A percentile compares a stretch with the other conserved stretches of the same genome.
Evolutionary conservation across 2,888 invertebrate species (phyloP).

Genomic region (Luperina testacea): DNA sequence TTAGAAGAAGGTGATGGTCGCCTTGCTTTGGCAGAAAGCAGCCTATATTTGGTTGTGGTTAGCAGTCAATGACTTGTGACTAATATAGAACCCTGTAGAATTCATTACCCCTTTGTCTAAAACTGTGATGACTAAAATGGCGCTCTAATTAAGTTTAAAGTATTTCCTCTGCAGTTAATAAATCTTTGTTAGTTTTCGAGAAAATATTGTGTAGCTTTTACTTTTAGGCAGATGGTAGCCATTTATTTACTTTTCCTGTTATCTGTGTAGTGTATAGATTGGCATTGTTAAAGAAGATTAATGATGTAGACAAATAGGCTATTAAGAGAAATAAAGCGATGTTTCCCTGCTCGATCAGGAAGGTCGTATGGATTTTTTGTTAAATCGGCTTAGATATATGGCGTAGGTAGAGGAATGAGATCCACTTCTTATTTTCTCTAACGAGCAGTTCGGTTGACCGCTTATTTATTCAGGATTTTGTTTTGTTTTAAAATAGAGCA

Average conservation of each 20-base stretch:
- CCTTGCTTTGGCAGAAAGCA: neutral
- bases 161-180: constrained; percentile 20
- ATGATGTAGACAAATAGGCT: constrained; percentile 60
- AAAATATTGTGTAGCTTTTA: neutral
- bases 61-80: constrained; percentile 23
- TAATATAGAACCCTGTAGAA: constrained; percentile 26
- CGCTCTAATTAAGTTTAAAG: constrained; percentile 37
- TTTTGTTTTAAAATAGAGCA: constrained; percentile 23
- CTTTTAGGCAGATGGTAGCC: constrained; percentile 17
- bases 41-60: neutral
- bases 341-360: constrained; percentile 9
- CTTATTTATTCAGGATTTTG: constrained; percentile 24
- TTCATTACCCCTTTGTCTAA: constrained; percentile 17
- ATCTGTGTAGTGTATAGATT: constrained; percentile 24
- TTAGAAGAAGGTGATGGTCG: neutral
- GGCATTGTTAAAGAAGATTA: constrained; percentile 54
- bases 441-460: constrained; percentile 24
- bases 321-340: constrained; percentile 47
- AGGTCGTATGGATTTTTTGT: constrained; percentile 41
- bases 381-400: constrained; percentile 31
- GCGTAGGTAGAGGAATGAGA: constrained; percentile 9
- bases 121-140: constrained; percentile 22
- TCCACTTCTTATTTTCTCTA: constrained; percentile 27
- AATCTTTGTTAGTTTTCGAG: constrained; percentile 41
- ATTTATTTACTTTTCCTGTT: constrained; percentile 46